Conservation (phyloP, 2,113 vertebrate species). For the Scophthalmus maximus region DNA sequence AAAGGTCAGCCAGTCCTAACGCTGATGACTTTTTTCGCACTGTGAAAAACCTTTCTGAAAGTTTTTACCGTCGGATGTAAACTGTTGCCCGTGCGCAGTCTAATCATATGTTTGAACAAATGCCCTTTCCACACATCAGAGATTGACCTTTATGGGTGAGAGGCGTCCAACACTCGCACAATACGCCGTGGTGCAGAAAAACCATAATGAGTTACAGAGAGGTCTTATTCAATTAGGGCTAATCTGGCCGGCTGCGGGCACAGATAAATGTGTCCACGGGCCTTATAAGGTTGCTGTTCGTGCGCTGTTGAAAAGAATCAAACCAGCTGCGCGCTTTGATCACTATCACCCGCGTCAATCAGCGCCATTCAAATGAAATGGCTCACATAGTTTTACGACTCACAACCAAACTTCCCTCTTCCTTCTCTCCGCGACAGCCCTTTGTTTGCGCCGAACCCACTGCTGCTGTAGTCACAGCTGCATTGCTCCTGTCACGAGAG, state of each 20-base stretch:
- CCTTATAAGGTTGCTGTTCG: conserved; percentile 38
- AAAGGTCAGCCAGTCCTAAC: no score
- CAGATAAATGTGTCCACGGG: conserved; percentile 20
- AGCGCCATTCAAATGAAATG: no score
- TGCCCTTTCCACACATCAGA: background rate
- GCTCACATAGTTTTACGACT: background rate
- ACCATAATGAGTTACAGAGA: conserved; percentile 29
- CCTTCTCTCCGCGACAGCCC: no score
- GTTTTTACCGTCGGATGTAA: background rate
- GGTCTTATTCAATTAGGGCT: no score
- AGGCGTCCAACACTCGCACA: no score
- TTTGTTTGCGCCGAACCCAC: background rate
- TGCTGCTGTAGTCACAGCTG: background rate
- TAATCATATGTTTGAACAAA: background rate
- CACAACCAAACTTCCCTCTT: background rate
- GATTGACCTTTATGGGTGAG: background rate
- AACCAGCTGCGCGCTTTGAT: no score
- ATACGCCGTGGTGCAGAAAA: background rate
- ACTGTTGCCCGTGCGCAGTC: background rate
- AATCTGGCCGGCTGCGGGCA: conserved; percentile 7
- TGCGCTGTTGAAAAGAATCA: conserved; percentile 22
- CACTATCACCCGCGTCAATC: background rate
- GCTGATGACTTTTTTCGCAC: no score
- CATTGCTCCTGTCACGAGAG: conserved; percentile 9
- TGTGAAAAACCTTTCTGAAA: no score